Conservation (phyloP, 2,888 invertebrate species). For the Charanyca ferruginea region DNA sequence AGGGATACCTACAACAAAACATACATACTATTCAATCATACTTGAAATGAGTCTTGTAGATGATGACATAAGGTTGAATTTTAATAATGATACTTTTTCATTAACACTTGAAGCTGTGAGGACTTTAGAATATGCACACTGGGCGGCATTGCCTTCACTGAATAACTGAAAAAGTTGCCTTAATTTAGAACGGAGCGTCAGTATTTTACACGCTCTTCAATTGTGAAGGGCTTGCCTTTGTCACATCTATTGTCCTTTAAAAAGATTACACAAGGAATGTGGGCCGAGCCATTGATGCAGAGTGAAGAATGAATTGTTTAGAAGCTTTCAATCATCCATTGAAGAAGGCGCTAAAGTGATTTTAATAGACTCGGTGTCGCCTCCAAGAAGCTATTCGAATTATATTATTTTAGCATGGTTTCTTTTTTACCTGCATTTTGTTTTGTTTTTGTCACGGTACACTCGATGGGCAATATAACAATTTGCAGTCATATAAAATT, state of each 20-base stretch:
- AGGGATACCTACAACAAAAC: slow-evolving; percentile 80
- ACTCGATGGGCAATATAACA: slow-evolving; percentile 22
- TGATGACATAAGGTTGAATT: slow-evolving; percentile 15
- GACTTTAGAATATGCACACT: slow-evolving; percentile 73
- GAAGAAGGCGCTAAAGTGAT: slow-evolving; percentile 88
- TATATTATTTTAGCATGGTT: slow-evolving; percentile 81
- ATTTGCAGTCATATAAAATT: slow-evolving; percentile 32
- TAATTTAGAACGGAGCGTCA: slow-evolving; percentile 84
- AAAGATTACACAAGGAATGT: slow-evolving; percentile 88
- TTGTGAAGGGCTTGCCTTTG: slow-evolving; percentile 82
- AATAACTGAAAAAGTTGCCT: slow-evolving; percentile 86
- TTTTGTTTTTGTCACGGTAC: slow-evolving; percentile 59
- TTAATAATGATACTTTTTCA: slow-evolving; percentile 16
- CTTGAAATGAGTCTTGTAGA: not conserved
- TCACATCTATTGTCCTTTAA: slow-evolving; percentile 83
- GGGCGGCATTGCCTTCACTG: slow-evolving; percentile 84
- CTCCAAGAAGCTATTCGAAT: slow-evolving; percentile 84
- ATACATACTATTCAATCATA: slow-evolving; percentile 19
- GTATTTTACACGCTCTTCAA: slow-evolving; percentile 82
- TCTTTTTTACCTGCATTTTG: slow-evolving; percentile 74
- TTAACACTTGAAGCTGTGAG: slow-evolving; percentile 46
- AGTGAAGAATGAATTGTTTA: slow-evolving; percentile 86
- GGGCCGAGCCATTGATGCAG: slow-evolving; percentile 86
- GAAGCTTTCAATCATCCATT: slow-evolving; percentile 89
- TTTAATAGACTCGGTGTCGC: slow-evolving; percentile 90